Evolutionary conservation across 2,113 vertebrate species (phyloP).

Genomic region (Zootoca vivipara): DNA sequence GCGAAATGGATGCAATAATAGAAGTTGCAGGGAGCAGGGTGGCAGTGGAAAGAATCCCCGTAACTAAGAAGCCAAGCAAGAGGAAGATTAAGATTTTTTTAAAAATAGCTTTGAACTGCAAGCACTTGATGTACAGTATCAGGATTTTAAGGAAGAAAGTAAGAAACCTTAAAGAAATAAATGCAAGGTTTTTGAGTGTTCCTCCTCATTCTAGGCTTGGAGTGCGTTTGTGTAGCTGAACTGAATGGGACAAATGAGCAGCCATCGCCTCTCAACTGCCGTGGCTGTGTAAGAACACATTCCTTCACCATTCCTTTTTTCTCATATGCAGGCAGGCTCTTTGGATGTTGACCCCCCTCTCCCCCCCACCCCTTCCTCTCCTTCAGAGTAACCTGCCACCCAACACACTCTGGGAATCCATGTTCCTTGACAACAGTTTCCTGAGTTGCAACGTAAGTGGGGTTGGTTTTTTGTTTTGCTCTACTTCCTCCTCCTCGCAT

Average conservation of each 20-base stretch:
- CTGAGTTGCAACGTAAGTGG: constrained; percentile 51
- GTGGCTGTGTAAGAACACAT: neutral
- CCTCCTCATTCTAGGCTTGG: constrained; percentile 35
- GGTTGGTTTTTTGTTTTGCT: neutral
- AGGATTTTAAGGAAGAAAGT: neutral
- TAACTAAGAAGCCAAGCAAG: neutral
- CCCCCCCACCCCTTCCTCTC: neutral
- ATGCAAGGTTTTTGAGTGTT: too few species aligned
- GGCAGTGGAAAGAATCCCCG: rapidly evolving
- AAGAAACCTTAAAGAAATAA: neutral
- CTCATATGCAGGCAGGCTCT: neutral
- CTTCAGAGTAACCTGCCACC: constrained; percentile 5
- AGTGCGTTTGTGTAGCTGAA: constrained; percentile 23
- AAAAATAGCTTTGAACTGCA: neutral
- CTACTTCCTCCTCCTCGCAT: neutral
- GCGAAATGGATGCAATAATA: rapidly evolving
- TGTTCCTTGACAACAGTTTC: constrained; percentile 45
- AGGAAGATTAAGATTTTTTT: neutral
- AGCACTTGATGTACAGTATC: neutral
- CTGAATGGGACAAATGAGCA: neutral
- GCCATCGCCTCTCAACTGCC: constrained; percentile 11
- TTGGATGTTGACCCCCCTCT: neutral
- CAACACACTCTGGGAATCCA: constrained; percentile 40
- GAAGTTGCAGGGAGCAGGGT: too few species aligned
- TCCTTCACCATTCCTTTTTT: neutral